Conservation (phyloP, 2,888 invertebrate species). For the Drosophila suboccidentalis region DNA sequence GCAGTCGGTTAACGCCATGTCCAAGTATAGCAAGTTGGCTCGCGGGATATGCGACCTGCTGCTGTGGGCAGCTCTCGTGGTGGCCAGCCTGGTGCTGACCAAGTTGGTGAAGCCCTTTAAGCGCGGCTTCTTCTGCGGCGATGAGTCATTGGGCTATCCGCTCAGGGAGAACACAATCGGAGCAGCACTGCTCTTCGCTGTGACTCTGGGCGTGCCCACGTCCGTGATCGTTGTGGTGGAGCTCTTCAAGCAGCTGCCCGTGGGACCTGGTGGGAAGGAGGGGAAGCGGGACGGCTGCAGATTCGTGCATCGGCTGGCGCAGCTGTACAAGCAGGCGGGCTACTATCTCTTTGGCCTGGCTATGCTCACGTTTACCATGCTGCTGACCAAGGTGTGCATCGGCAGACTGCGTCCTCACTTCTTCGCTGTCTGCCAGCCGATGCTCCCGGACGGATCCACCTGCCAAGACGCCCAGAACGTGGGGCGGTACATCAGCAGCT, state of each 20-base stretch:
- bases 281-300: constrained; percentile 56
- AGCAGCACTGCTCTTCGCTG: constrained; percentile 48
- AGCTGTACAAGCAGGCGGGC: constrained; percentile 76
- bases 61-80: constrained; percentile 75
- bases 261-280: not conserved
- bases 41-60: constrained; percentile 79
- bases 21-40: constrained; percentile 69
- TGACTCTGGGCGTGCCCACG: constrained; percentile 68
- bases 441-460: constrained; percentile 86
- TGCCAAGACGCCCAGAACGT: constrained; percentile 88
- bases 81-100: constrained; percentile 62
- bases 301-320: constrained; percentile 63
- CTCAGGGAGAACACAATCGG: constrained; percentile 64
- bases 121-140: constrained; percentile 82
- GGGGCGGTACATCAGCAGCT: constrained; percentile 90
- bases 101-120: constrained; percentile 72
- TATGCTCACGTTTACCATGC: constrained; percentile 72
- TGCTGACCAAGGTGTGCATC: constrained; percentile 72
- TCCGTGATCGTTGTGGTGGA: constrained; percentile 77
- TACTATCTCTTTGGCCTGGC: constrained; percentile 79
- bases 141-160: constrained; percentile 82
- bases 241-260: constrained; percentile 75
- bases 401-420: constrained; percentile 82
- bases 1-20: constrained; percentile 49
- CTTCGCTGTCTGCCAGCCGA: constrained; percentile 91